Evolutionary conservation across 1,140 invertebrate species (phyloP).

Genomic region (Cyrtorhinus lividipennis): DNA sequence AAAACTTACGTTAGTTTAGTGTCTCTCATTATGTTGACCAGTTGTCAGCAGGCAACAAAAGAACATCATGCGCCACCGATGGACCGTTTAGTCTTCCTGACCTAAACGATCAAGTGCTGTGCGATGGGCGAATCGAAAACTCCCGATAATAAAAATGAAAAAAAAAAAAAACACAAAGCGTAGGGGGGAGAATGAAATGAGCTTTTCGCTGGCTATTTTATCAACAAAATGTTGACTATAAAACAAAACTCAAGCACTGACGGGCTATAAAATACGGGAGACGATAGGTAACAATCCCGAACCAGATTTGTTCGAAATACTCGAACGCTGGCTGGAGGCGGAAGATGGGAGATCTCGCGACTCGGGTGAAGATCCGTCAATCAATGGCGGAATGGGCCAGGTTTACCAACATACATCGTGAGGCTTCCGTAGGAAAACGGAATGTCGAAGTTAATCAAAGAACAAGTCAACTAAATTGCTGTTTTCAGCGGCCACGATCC

Average conservation of each 20-base stretch:
- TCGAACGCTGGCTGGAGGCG: background rate
- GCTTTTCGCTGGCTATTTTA: background rate
- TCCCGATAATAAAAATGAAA: background rate
- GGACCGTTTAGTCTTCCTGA: background rate
- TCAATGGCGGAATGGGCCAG: constrained; percentile 8
- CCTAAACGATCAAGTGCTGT: background rate
- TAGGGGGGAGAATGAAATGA: background rate
- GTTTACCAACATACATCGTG: too few species aligned
- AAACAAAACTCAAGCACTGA: background rate
- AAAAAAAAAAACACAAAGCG: background rate
- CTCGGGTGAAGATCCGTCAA: background rate
- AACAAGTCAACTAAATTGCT: too few species aligned
- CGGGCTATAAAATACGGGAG: background rate
- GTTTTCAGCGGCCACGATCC: too few species aligned
- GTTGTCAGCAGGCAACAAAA: background rate
- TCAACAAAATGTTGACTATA: background rate
- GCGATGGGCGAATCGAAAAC: background rate
- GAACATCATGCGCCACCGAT: background rate
- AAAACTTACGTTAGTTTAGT: constrained; percentile 19
- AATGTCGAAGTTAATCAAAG: too few species aligned
- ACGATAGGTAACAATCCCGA: background rate
- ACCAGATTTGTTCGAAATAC: background rate
- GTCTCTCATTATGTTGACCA: constrained; percentile 12
- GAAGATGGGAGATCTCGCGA: background rate
- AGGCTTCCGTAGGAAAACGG: too few species aligned